Percentiles rank a stretch among this genome's conserved stretches.
These are phyloP conservation scores for Trissoscelio sp. DNA, from an alignment of 2,888 invertebrate species.

Conservation along the genomic window DNA sequence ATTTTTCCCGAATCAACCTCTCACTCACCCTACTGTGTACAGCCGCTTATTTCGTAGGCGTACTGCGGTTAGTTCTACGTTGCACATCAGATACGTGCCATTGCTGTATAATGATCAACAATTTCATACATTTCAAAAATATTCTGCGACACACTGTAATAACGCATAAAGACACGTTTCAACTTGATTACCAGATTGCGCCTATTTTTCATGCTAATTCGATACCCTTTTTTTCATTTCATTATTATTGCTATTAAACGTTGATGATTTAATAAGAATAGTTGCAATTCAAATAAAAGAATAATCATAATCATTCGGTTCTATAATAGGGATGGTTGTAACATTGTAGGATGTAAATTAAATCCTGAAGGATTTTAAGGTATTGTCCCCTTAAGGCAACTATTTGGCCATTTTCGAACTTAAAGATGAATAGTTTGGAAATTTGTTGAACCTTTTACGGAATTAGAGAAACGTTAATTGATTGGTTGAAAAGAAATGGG, in stretches of 20 bases:
- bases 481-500: too few relatives aligned
- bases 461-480: too few relatives aligned
- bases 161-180: slow-evolving; percentile 38
- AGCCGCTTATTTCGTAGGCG: slow-evolving; percentile 69
- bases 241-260: background rate
- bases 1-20: slow-evolving; percentile 75
- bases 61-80: slow-evolving; percentile 59
- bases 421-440: too few relatives aligned
- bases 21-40: slow-evolving; percentile 63
- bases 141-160: slow-evolving; percentile 34
- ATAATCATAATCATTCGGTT: too few relatives aligned
- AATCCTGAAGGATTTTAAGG: too few relatives aligned
- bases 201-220: slow-evolving; percentile 29
- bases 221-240: background rate
- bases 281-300: too few relatives aligned
- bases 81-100: slow-evolving; percentile 64
- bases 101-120: slow-evolving; percentile 60
- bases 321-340: too few relatives aligned
- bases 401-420: too few relatives aligned
- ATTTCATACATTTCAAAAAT: slow-evolving; percentile 48
- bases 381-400: too few relatives aligned
- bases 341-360: too few relatives aligned
- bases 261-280: too few relatives aligned
- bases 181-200: slow-evolving; percentile 11
- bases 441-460: too few relatives aligned